A percentile compares a stretch with the other conserved stretches of the same genome.
phyloP scores from a whole-genome alignment of 2,797 vertebrate species.

The Manis javanica region DNA sequence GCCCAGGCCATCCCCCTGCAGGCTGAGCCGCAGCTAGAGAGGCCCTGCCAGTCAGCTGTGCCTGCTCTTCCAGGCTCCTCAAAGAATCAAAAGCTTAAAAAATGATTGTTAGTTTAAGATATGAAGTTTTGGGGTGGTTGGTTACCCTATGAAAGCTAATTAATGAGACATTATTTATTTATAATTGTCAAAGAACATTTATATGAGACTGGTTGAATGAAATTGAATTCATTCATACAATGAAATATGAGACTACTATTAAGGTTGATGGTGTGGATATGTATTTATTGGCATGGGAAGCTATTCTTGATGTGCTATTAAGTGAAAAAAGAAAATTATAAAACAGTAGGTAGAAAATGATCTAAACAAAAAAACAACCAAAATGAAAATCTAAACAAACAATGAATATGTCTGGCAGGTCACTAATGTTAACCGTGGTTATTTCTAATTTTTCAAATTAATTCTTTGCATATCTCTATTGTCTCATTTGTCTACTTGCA shows the following conservation, averaged over 20 bases:
- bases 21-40: not conserved
- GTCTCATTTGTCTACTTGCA: not conserved
- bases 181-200: not conserved
- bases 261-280: not conserved
- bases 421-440: not conserved
- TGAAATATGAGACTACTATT: not conserved
- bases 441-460: constrained; percentile 21
- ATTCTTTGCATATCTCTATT: not conserved
- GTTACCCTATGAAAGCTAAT: not conserved
- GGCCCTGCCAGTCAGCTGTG: not conserved
- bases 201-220: not conserved
- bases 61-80: not conserved
- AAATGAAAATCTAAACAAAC: not conserved
- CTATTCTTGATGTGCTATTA: not conserved
- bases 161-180: not conserved
- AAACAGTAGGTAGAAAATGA: not conserved
- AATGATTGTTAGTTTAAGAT: not conserved
- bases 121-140: not conserved
- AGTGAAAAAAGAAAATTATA: not conserved
- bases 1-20: not conserved
- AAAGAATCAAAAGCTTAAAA: not conserved
- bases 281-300: not conserved
- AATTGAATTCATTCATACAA: not conserved
- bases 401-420: not conserved
- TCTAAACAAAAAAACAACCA: not conserved